phyloP scores from a whole-genome alignment of 2,113 vertebrate species.

The Lagopus leucura region DNA sequence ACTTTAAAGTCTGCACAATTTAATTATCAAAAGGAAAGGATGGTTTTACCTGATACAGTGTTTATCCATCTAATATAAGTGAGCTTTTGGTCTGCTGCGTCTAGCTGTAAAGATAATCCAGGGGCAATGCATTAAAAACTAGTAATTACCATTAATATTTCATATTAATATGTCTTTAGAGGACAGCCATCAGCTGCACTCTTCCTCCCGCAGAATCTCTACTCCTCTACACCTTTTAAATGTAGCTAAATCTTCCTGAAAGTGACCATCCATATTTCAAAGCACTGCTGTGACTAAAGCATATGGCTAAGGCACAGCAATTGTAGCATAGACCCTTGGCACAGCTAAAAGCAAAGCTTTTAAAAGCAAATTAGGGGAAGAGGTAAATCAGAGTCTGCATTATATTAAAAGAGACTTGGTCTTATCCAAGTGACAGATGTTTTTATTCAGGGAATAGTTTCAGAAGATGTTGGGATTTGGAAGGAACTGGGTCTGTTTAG shows the following conservation, averaged over 20 bases:
- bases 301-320: neutral
- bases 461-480: neutral
- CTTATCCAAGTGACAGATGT: neutral
- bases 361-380: neutral
- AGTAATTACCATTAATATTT: neutral
- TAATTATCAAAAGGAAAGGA: neutral
- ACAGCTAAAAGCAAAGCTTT: neutral
- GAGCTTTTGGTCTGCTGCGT: neutral
- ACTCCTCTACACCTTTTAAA: neutral
- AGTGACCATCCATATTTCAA: neutral
- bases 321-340: neutral
- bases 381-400: neutral
- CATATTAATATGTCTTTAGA: neutral
- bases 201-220: neutral
- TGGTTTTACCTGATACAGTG: neutral
- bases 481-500: slow-evolving; percentile 4
- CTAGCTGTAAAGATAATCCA: neutral
- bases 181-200: neutral
- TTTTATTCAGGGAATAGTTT: neutral
- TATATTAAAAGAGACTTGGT: neutral
- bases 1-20: neutral
- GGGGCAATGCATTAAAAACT: neutral
- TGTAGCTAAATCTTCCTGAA: neutral
- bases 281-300: neutral
- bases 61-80: neutral